These are phyloP conservation scores for Masnerella sp. DNA, from an alignment of 2,888 invertebrate genomes.

Conservation along the genomic window DNA sequence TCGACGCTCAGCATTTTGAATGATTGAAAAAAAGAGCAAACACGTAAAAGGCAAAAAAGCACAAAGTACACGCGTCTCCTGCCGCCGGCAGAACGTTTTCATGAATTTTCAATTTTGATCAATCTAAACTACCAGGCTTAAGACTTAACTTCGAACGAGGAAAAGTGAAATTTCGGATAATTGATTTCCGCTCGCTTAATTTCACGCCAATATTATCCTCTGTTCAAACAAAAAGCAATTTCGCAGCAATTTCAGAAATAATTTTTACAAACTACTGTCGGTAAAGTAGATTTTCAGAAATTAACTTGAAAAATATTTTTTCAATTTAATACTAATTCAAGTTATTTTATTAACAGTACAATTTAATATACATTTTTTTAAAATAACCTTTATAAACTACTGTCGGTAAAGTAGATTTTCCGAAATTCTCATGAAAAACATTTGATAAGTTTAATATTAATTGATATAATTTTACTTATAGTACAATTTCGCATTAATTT, in stretches of 20 bases:
- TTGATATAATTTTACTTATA: neutral
- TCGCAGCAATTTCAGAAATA: no score
- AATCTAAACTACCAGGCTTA: conserved; percentile 36
- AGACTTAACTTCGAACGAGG: conserved; percentile 14
- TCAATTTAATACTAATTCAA: no score
- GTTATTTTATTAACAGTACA: neutral
- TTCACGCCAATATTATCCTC: no score
- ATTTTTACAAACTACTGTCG: neutral
- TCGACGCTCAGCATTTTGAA: conserved; percentile 50
- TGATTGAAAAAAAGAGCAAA: conserved; percentile 47
- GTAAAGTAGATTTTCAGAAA: neutral
- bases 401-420: neutral
- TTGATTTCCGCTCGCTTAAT: conserved; percentile 18
- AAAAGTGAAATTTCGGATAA: conserved; percentile 6
- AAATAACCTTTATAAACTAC: neutral
- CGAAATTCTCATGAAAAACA: neutral
- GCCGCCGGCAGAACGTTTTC: conserved; percentile 35
- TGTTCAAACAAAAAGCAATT: no score
- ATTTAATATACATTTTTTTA: no score
- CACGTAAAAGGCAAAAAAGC: conserved; percentile 32
- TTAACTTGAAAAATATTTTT: neutral
- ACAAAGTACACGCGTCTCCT: conserved; percentile 32
- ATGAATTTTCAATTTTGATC: conserved; percentile 59
- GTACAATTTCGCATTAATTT: no score
- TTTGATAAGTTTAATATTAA: no score